Base-by-base conservation (phyloP, 2,797 vertebrate genomes). In the Oreochromis mossambicus region DNA sequence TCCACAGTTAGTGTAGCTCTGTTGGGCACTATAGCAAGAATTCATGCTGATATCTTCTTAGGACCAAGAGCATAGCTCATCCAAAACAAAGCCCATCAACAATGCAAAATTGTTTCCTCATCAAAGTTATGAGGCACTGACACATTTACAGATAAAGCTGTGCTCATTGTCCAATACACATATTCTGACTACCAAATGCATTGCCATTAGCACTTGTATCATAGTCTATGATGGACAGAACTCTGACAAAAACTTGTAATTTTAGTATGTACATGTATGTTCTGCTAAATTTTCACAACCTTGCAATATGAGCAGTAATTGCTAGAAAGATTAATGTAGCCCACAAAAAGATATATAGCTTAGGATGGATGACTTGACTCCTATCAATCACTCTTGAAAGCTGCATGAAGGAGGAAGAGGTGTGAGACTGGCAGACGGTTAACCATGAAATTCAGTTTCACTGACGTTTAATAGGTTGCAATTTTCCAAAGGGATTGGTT, bases 381-480 rank as follows among this genome's bases (percentile, higher is more conserved):
- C 89, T 89, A 95, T 95, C 94, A 93, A 94, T 95, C 94, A 95
- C 81, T 91, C 34, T 58, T 90, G 89, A 94, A 84, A 90, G 89
- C 86, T 86, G 90, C 66, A 50, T 86, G 89, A 91, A 91, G 89
- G 86, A 89, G 89, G 80, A 90, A 91, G 81, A 88, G 78, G 79
- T 90, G 83, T 88, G 90, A 92, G 93, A 94, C 89, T 94, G 94
- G 91, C 93, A 93, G 92, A 95, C 92, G 88, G 93, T 91, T 95
- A 95, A 92, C 90, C 94, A 94, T 95, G 94, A 95, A 95, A 95
- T 95, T 92, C 92, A 82, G 92, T 95, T 94, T 93, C 77, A 83
- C 83, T 87, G 87, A 89, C 46, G 29, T 93, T 91, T 81, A 86
- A 83, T 82, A 79, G 77, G 86, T 83, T 90, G 83, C 91, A 94